Base-by-base conservation (phyloP, 2,888 invertebrate species). In the Ectemnius cavifrons region DNA sequence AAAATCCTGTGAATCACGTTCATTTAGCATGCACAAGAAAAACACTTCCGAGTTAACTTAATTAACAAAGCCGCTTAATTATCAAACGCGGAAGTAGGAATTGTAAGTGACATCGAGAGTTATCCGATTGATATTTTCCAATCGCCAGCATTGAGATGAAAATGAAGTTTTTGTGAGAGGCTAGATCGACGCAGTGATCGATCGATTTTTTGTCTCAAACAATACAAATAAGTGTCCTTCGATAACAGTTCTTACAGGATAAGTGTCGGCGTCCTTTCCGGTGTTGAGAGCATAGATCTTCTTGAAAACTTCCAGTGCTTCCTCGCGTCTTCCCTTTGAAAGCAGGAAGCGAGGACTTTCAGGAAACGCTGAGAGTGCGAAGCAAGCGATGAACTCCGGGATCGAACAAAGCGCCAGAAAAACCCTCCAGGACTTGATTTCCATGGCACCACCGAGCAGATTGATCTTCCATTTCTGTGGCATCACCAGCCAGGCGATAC, bases 301-400 rank as follows among this genome's bases (percentile, higher is more conserved):
- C 78, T 92, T 92, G 83, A 96, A 94, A 1, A 95, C 93, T 2
- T 91, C 89, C 78, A 96, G 89, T 0, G 96, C 96, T 85, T 95
- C 94, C 2, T 93, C 92, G 66, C 94, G 93, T 61, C 93, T 91
- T 0, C 95, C 95, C 59, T 94, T 92, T 3, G 95, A 93, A 92
- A 96, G 93, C 5, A 96, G 92, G 88, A 95, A 96, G 88, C 96
- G 95, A 5, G 96, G 96, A 87, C 96, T 96, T 89, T 97, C 96
- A 0, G 96, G 95, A 67, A 95, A 91, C 77, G 93, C 92, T 75
- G 94, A 91, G 73, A 94, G 91, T 0, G 93, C 92, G 23, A 94
- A 74, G 0, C 95, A 95, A 2, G 95, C 93, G 0, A 94, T 82
- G 0, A 97, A 90, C 61, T 95, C 95, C 6, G 96, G 95, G 71